Evolutionary conservation across 2,113 vertebrate genomes (phyloP), one percentile per base, ranked within the genome.

Genomic region (Burhinus bistriatus): DNA sequence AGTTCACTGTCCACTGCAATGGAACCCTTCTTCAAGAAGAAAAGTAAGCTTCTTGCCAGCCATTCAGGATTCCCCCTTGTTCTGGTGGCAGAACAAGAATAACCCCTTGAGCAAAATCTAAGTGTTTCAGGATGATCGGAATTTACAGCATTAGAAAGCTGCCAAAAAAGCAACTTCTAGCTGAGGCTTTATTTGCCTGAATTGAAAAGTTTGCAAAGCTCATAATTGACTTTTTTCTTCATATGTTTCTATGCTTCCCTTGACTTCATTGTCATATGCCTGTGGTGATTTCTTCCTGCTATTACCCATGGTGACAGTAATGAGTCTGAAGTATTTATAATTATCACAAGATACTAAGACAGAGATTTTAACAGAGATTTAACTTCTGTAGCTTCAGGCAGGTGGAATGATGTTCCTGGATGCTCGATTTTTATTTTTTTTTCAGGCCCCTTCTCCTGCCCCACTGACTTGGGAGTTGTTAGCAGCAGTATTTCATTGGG

Each of bases 71-170:
- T 91, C 91, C 42, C 78, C 76, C 84, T 95, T 90, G 70, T 95
- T 95, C 91, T 97, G 58, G 89, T 95, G 87, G 93, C 78, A 95
- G 91, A 97, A 95, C 61, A 97, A 97, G 84, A 96, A 97, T 95
- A 97, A 95, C 83, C 65, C 91, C 91, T 95, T 89, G 62, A 94
- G 95, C 87, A 91, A 94, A 95, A 95, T 94, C 26, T 96, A 87
- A 95, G 82, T 84, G 45, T 95, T 94, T 95, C 93, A 91, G 81
- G 84, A 90, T 93, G 73, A 94, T 73, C 0, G 5, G 94, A 95
- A 94, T 96, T 93, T 95, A 76, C 58, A 91, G 87, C 73, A 42
- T 89, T 89, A 89, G 44, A 91, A 95, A 77, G 84, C 87, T 97
- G 70, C 87, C 93, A 95, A 83, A 91, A 96, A 94, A 75, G 22